Percentiles rank a stretch among this genome's conserved stretches.
Evolutionary conservation across 2,113 vertebrate species (phyloP).

Genomic region (Alethe castanea): DNA sequence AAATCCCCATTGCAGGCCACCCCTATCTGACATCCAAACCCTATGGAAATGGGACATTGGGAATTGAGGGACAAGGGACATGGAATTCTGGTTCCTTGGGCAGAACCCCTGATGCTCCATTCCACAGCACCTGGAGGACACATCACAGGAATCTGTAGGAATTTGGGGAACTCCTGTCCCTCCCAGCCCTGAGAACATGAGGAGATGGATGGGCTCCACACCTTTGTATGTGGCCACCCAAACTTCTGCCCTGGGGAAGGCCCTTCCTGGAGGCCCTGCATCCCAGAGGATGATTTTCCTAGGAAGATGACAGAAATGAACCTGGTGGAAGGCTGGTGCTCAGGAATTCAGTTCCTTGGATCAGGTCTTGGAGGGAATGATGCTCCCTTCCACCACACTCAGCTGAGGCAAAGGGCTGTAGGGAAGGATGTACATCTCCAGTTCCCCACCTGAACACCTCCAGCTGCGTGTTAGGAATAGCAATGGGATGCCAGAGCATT

Average conservation of each 20-base stretch:
- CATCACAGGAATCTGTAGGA: background rate
- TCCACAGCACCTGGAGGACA: background rate
- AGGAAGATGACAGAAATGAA: background rate
- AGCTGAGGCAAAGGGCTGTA: background rate
- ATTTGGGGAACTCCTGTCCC: background rate
- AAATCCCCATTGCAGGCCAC: background rate
- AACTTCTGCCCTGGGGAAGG: background rate
- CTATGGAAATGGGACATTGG: background rate
- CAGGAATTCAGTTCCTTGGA: background rate
- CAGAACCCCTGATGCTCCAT: background rate
- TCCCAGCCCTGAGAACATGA: background rate
- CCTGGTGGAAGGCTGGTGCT: background rate
- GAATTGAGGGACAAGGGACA: too few relatives aligned
- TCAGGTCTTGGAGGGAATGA: fast-evolving
- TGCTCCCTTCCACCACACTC: background rate
- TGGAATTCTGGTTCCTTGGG: background rate
- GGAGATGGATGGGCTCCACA: background rate
- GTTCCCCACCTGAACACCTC: background rate
- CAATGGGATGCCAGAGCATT: background rate
- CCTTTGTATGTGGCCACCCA: fast-evolving
- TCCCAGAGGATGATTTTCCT: background rate
- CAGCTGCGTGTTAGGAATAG: fast-evolving
- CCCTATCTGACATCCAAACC: background rate
- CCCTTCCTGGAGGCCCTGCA: background rate
- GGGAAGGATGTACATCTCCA: too few relatives aligned